Evolutionary conservation across 2,113 vertebrate species (phyloP), one percentile per base, ranked within the genome.

Genomic region (Hiodon tergisus): DNA sequence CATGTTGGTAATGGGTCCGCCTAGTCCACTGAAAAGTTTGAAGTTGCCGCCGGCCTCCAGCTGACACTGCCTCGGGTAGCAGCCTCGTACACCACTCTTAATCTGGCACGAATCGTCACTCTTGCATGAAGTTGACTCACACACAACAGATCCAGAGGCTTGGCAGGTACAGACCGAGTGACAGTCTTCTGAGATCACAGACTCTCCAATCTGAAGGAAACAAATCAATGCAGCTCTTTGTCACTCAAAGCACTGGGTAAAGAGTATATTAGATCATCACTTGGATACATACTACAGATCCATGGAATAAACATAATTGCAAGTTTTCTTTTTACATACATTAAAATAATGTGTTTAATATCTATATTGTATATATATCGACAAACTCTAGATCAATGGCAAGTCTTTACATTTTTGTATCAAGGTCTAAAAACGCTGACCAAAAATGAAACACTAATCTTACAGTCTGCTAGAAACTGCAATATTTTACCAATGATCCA

Each of bases 141-240:
- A 76, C 5, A 77, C 2, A 52, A 86, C 54, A 0, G 75, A 31
- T 62, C 85, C 84, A 69, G 81, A 73, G 11, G 74, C 11, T 46
- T 74, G 74, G 62, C 86, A 86, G 62, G 72, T 84, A 74, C 71
- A 62, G 9, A 70, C 73, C 48, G 53, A 68, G 5, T 58, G 69
- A 59, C 86, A 87, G 69, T 81, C 16, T 2, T 83, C 78, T 13
- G 79, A 78, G 58, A 85, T 71, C 16, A 85, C 0, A 3, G 75
- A 14, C 67, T 83, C 69, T 60, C 83, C 77, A 59, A 81, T 9
- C 86, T 87, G 78, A 50, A 75, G 52, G 13, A 16, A 62, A 66
- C 5, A 61, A 6, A 70, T 58, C 17, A 58, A 46, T 4, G 53
- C 13, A 63, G 11, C 47, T 47, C 10, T 55, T 53, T 69, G 6